Base-by-base conservation (phyloP, 1,140 invertebrate species). In the Choristoneura fumiferana region DNA sequence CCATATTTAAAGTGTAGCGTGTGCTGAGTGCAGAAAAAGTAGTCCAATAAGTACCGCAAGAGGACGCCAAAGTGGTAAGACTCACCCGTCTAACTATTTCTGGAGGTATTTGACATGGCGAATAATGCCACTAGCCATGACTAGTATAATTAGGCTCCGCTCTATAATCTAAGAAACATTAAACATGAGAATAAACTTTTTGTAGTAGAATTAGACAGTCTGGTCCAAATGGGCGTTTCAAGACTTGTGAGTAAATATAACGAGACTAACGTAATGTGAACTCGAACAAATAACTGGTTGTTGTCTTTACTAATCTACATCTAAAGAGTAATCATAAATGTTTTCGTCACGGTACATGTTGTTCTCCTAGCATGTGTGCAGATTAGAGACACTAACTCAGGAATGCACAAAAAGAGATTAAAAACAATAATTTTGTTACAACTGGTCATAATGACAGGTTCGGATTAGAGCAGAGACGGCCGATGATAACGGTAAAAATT, bases 131-230 rank as follows among this genome's bases (percentile, higher is more conserved):
- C 60, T 60, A 76, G 69, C 74, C 65, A 76, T 82, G 75, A 75
- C 69, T 81, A 77, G 78, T 68, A 69, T 83, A 84, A 87, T 84
- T 82, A 74, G 60, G 65, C 65, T 63, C 59, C 65, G 67, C 68
- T 74, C 69, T 80, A 62, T 80, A 84, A 84, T 87, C 73, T 84
- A 69, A 71, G 67, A 55, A 58, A 71, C 74, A 87, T 84, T 83
- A 79, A 66, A 71, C 58, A 76, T 74, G 67, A 66, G 68, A 72
- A 67, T 67, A 54, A 40, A 71, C 62, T 71, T 67, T 81, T 84
- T 83, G 69, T 68, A 40, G 64, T 36, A 34, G 63, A 73, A 73
- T 79, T 73, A 74, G 63, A 62, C 54, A 62, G 60, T 58, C 58
- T 62, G 38, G 12, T 61, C 54, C 58, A 63, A 63, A 59, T 61